Percentiles rank a stretch among this genome's conserved stretches.
phyloP scores from a whole-genome alignment of 53 echinoderm and acorn worm species.

The Henricia sp. region DNA sequence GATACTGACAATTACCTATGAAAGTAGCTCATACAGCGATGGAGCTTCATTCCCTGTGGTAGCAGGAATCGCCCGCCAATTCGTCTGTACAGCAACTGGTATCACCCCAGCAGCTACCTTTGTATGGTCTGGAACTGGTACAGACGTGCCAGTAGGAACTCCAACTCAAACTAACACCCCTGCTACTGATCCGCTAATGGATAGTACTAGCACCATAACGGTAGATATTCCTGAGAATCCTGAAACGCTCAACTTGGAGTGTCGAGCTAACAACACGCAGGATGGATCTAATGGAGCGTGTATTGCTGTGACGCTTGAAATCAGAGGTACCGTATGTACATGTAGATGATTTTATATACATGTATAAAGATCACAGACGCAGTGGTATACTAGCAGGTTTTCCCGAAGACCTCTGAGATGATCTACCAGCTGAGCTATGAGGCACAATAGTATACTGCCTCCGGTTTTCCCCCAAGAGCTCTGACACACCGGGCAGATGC shows the following conservation, averaged over 20 bases:
- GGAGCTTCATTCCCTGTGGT: background rate
- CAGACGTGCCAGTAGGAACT: background rate
- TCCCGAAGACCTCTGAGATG: background rate
- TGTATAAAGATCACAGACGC: no score
- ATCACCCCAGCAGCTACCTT: conserved; percentile 14
- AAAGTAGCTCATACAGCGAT: background rate
- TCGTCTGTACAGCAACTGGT: background rate
- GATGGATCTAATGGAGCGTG: conserved; percentile 10
- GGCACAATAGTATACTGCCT: background rate
- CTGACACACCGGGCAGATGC: background rate
- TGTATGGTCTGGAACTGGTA: background rate
- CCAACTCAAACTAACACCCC: background rate
- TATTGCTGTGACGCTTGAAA: background rate
- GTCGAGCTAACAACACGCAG: conserved; percentile 19
- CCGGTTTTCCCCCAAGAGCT: background rate
- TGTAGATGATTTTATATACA: background rate
- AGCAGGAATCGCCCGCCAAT: background rate
- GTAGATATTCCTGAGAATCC: background rate
- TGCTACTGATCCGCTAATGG: background rate
- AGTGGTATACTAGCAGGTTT: no score
- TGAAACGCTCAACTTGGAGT: background rate
- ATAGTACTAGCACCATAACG: background rate
- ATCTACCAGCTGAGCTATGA: background rate
- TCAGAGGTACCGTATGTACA: conserved; percentile 12
- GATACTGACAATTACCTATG: background rate